A percentile compares a stretch with the other conserved stretches of the same genome.
These are phyloP conservation scores for Thinocorus orbignyianus DNA, from an alignment of 2,113 vertebrate genomes.

Conservation along the genomic window DNA sequence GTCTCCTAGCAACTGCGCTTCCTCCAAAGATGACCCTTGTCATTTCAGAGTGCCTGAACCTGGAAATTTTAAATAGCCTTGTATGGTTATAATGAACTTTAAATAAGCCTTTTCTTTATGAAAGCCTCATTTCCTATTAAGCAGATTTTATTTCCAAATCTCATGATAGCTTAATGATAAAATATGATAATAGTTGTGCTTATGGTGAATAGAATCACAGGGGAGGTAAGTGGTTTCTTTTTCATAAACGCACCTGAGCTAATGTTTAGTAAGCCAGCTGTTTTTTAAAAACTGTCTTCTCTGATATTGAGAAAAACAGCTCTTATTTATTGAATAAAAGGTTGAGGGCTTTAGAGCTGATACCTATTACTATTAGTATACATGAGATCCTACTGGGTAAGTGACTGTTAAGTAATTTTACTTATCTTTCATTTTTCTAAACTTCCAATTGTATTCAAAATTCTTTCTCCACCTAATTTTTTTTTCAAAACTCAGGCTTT, in stretches of 20 bases:
- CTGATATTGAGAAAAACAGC: neutral
- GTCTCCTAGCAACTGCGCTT: conserved; percentile 22
- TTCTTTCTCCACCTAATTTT: neutral
- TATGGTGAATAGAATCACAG: neutral
- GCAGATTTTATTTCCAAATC: neutral
- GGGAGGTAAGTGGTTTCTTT: neutral
- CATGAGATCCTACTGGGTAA: neutral
- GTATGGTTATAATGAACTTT: neutral
- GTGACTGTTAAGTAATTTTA: neutral
- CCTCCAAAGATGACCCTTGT: neutral
- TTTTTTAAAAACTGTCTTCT: neutral
- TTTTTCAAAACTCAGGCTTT: neutral
- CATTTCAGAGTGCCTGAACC: neutral
- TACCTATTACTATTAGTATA: neutral
- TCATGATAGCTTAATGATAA: neutral
- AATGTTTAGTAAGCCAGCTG: neutral
- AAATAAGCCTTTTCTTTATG: neutral
- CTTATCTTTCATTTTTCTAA: neutral
- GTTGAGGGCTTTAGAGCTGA: neutral
- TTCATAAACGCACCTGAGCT: neutral
- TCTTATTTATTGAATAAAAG: neutral
- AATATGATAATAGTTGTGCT: neutral
- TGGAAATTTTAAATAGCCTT: conserved; percentile 2
- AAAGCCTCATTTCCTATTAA: neutral
- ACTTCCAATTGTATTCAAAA: neutral